phyloP scores from a whole-genome alignment of 1,140 invertebrate genomes.

The Steinernema khuongi region DNA sequence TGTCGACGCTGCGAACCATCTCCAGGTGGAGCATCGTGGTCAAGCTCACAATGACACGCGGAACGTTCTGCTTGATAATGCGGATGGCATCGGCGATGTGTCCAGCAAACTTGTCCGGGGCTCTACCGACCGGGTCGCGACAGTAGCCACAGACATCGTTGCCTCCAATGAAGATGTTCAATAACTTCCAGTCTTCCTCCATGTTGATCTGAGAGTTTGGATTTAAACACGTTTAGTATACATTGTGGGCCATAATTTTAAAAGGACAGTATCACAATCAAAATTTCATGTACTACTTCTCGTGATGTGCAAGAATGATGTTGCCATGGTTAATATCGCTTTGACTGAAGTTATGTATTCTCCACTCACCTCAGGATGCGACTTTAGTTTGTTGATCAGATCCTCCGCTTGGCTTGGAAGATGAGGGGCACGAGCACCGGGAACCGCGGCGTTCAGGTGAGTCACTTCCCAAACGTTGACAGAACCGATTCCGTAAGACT shows the following conservation, averaged over 20 bases:
- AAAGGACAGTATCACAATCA: too few relatives aligned
- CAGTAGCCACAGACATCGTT: constrained; percentile 77
- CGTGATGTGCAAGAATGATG: too few relatives aligned
- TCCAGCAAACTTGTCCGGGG: constrained; percentile 65
- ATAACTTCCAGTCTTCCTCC: constrained; percentile 68
- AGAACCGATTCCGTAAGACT: constrained; percentile 52
- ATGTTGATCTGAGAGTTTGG: constrained; percentile 18
- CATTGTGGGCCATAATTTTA: too few relatives aligned
- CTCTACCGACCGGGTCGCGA: constrained; percentile 51
- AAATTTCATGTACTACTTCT: too few relatives aligned
- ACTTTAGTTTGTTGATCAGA: constrained; percentile 56
- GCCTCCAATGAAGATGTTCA: constrained; percentile 76
- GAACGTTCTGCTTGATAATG: constrained; percentile 63
- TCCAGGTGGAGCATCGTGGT: constrained; percentile 41
- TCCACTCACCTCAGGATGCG: constrained; percentile 37
- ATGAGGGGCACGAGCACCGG: constrained; percentile 57
- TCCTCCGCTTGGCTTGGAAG: constrained; percentile 57
- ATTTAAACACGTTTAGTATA: too few relatives aligned
- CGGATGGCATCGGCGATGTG: constrained; percentile 66
- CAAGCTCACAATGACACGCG: constrained; percentile 39
- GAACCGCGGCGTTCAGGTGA: constrained; percentile 56
- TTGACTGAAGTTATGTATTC: not conserved
- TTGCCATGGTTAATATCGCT: too few relatives aligned
- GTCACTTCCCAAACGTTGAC: constrained; percentile 41
- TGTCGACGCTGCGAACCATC: constrained; percentile 37